Evolutionary conservation across 2,888 invertebrate species (phyloP).

Genomic region (Mimachlamys varia): DNA sequence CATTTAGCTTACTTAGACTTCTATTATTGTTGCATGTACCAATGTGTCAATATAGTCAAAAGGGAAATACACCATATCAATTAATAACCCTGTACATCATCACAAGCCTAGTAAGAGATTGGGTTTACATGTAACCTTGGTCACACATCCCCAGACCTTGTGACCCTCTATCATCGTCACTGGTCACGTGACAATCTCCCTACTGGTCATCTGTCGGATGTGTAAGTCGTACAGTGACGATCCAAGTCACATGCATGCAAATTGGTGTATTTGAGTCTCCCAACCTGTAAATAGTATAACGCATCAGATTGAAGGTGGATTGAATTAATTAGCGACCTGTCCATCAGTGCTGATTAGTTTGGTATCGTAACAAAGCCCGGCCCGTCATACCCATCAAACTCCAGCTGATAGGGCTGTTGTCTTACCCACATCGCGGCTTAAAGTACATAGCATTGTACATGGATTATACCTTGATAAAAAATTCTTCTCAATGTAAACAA

Average conservation of each 20-base stretch:
- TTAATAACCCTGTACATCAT: too few species aligned
- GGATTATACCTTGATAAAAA: not conserved
- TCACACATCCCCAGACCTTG: too few species aligned
- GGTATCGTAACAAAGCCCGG: not conserved
- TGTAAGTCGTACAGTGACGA: not conserved
- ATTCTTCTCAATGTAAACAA: not conserved
- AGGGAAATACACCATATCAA: too few species aligned
- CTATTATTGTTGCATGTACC: too few species aligned
- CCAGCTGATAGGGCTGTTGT: not conserved
- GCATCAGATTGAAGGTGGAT: not conserved
- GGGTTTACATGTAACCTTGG: too few species aligned
- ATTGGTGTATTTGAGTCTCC: not conserved
- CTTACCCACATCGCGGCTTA: not conserved
- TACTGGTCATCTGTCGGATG: not conserved
- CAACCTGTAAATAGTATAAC: not conserved
- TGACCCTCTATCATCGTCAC: too few species aligned
- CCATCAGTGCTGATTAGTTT: not conserved
- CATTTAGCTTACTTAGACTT: too few species aligned
- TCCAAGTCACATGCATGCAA: not conserved
- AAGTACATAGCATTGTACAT: slow-evolving; percentile 12
- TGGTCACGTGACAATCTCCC: not conserved
- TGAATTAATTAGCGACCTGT: slow-evolving; percentile 31
- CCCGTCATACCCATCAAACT: not conserved
- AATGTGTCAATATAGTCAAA: too few species aligned
- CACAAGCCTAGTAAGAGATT: too few species aligned